Conservation (phyloP, 2,888 invertebrate species). For the Aporophyla nigra region DNA sequence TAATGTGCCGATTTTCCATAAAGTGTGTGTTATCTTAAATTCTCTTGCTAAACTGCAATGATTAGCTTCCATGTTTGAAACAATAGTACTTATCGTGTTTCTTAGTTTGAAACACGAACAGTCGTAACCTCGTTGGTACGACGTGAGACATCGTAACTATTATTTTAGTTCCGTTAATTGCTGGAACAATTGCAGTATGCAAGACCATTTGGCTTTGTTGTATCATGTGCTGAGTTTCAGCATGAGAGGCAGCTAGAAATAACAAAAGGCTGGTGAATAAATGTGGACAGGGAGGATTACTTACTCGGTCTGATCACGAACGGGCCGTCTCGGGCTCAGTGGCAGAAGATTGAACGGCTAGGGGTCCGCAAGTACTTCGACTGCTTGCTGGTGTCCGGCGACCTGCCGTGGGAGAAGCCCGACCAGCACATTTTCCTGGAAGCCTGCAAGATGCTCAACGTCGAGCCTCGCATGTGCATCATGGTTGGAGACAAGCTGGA, state of each 20-base stretch:
- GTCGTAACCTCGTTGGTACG: conserved; percentile 50
- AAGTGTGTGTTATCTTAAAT: conserved; percentile 72
- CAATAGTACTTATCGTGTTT: conserved; percentile 22
- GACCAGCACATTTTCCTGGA: conserved; percentile 95
- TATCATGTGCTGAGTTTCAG: conserved; percentile 88
- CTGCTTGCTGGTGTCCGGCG: conserved; percentile 95
- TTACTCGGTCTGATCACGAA: conserved; percentile 96
- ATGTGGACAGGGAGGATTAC: conserved; percentile 93
- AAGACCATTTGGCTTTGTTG: conserved; percentile 82
- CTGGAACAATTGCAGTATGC: conserved; percentile 72
- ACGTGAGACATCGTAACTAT: conserved; percentile 49
- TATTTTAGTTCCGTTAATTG: conserved; percentile 45
- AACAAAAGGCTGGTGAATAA: conserved; percentile 87
- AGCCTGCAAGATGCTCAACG: conserved; percentile 94
- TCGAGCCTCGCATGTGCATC: conserved; percentile 94
- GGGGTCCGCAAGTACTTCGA: conserved; percentile 94
- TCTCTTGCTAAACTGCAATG: conserved; percentile 80
- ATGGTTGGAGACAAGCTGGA: conserved; percentile 97
- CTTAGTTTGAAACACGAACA: conserved; percentile 28
- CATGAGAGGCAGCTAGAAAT: conserved; percentile 79
- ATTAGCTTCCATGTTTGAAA: conserved; percentile 45
- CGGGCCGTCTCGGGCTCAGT: conserved; percentile 96
- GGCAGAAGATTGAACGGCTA: conserved; percentile 96
- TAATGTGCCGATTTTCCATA: conserved; percentile 61
- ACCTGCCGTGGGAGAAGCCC: conserved; percentile 96